phyloP scores from a whole-genome alignment of 2,888 invertebrate genomes.

The Drosophila maculinotata region DNA sequence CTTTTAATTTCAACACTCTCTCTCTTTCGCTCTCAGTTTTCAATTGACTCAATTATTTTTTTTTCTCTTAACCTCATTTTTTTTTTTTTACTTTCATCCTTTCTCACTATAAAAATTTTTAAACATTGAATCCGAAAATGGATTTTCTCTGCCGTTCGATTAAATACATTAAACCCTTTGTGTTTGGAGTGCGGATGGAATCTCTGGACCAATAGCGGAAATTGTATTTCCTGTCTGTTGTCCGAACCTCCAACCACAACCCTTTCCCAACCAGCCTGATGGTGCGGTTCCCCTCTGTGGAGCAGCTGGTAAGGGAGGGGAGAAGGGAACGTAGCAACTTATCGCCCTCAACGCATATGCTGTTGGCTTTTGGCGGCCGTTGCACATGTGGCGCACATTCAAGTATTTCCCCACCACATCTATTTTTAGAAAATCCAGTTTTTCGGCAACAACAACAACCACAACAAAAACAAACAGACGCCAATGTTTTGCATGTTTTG shows the following conservation, averaged over 20 bases:
- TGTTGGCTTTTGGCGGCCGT: constrained; percentile 65
- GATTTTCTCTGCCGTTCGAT: constrained; percentile 1
- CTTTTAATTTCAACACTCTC: neutral
- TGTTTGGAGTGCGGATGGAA: constrained; percentile 19
- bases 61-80: neutral
- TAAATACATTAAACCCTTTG: neutral
- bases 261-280: constrained; percentile 30
- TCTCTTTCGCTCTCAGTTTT: constrained; percentile 1
- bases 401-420: constrained; percentile 81
- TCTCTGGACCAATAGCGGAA: constrained; percentile 51
- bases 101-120: neutral
- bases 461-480: constrained; percentile 19
- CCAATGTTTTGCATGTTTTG: constrained; percentile 63
- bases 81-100: neutral
- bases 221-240: constrained; percentile 60
- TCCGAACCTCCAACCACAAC: constrained; percentile 18
- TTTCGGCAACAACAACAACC: constrained; percentile 69
- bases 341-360: constrained; percentile 11
- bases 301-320: neutral
- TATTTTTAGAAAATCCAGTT: constrained; percentile 85
- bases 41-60: neutral
- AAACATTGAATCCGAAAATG: no score
- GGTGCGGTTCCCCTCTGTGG: no score
- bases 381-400: constrained; percentile 80
- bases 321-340: neutral